Percentiles rank a stretch among this genome's conserved stretches.
These are phyloP conservation scores for Patella vulgata DNA, from an alignment of 1,140 invertebrate genomes.

Conservation along the genomic window DNA sequence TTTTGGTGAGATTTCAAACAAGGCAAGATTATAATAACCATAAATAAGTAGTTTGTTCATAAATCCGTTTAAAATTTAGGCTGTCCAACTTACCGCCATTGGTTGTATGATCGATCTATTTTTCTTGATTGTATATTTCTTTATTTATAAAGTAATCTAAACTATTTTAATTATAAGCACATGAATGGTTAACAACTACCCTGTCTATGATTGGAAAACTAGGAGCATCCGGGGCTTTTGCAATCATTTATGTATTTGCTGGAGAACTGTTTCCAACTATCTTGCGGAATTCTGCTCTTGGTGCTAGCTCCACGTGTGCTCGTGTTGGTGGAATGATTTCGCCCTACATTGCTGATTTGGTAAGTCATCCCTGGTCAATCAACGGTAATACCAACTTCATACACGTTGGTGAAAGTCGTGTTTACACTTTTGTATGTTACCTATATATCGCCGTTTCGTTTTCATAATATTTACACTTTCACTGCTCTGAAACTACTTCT, in stretches of 20 bases:
- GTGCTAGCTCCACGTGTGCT: conserved; percentile 34
- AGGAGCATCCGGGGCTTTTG: conserved; percentile 54
- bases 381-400: no score
- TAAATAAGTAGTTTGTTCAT: no score
- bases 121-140: not conserved
- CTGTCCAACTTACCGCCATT: no score
- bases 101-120: no score
- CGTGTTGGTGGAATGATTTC: conserved; percentile 37
- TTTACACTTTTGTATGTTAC: no score
- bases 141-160: not conserved
- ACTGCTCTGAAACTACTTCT: no score
- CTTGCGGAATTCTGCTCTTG: conserved; percentile 75
- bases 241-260: conserved; percentile 73
- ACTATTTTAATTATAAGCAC: conserved; percentile 25
- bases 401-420: no score
- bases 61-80: no score
- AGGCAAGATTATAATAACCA: no score
- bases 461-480: no score
- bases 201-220: conserved; percentile 51
- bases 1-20: no score
- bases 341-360: conserved; percentile 30
- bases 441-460: no score
- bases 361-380: conserved; percentile 1
- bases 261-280: conserved; percentile 79
- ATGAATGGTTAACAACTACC: conserved; percentile 34